These are phyloP conservation scores for Scotopteryx bipunctaria DNA, from an alignment of 2,888 invertebrate genomes.

Conservation along the genomic window DNA sequence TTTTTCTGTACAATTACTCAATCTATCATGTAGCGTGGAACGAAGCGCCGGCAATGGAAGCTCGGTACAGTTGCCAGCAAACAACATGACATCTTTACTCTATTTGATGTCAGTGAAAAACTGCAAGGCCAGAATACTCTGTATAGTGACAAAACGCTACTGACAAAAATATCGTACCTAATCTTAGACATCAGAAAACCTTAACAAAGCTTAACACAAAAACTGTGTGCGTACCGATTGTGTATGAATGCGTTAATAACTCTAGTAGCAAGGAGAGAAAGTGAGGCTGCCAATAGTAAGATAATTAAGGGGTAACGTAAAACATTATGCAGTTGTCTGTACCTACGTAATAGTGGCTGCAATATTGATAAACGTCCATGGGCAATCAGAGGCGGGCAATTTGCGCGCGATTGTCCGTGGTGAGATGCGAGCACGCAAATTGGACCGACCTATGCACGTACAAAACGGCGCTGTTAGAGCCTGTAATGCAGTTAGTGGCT, in stretches of 20 bases:
- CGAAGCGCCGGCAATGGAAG: conserved; percentile 3
- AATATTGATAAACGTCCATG: conserved; percentile 79
- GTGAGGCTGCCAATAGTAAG: too few species aligned
- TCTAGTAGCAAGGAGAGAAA: too few species aligned
- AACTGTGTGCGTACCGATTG: too few species aligned
- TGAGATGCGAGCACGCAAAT: conserved; percentile 70
- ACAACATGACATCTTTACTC: neutral
- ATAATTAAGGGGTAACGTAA: too few species aligned
- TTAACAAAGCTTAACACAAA: too few species aligned
- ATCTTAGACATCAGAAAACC: too few species aligned
- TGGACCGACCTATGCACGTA: conserved; percentile 62
- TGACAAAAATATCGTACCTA: too few species aligned
- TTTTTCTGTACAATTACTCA: conserved; percentile 48
- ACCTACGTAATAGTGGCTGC: conserved; percentile 50
- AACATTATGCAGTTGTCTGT: conserved; percentile 4
- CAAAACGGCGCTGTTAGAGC: conserved; percentile 60
- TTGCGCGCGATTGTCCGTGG: conserved; percentile 78
- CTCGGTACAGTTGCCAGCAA: conserved; percentile 3
- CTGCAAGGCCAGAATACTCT: too few species aligned
- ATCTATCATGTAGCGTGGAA: conserved; percentile 40
- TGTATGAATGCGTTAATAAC: too few species aligned
- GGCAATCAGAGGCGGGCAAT: conserved; percentile 76
- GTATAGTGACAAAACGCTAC: too few species aligned
- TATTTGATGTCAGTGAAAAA: too few species aligned
- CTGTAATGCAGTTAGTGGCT: conserved; percentile 38